Base-by-base conservation (phyloP, 2,888 invertebrate genomes). In the Villa cingulata region DNA sequence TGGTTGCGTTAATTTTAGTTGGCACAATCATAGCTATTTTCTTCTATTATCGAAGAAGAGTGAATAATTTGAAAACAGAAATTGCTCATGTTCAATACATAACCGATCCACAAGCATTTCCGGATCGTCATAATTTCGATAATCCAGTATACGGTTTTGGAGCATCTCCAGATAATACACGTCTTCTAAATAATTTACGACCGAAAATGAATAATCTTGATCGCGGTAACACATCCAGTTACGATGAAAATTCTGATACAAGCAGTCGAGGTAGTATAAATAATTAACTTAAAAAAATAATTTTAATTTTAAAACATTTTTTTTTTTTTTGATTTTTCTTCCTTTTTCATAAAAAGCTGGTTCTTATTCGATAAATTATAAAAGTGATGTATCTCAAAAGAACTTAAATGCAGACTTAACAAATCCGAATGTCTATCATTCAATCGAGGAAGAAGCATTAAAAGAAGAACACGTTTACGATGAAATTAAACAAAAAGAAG, bases 91-190 rank as follows among this genome's bases (percentile, higher is more conserved):
- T 70, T 1, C 86, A 88, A 58, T 92, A 90, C 62, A 86, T 82
- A 27, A 84, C 85, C 6, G 86, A 90, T 62, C 84, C 88, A 1
- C 74, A 73, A 55, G 71, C 73, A 43, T 62, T 62, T 60, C 59
- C 63, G 10, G 62, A 63, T 48, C 58, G 61, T 18, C 63, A 66
- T 65, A 89, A 91, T 68, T 91, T 91, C 66, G 91, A 91, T 70
- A 91, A 91, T 73, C 91, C 91, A 0, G 88, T 88, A 5, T 91
- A 91, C 68, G 83, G 86, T 14, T 84, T 79, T 70, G 80, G 85
- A 64, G 76, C 41, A 58, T 78, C 40, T 67, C 77, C 49, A 75
- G 77, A 78, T 55, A 67, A 64, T 19, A 72, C 66, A 18, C 46
- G 72, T 71, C 55, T 74, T 58, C 52, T 70, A 40, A 62, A 66